These are phyloP conservation scores for Chloroclysta siterata DNA, from an alignment of 2,888 invertebrate genomes.

Conservation along the genomic window DNA sequence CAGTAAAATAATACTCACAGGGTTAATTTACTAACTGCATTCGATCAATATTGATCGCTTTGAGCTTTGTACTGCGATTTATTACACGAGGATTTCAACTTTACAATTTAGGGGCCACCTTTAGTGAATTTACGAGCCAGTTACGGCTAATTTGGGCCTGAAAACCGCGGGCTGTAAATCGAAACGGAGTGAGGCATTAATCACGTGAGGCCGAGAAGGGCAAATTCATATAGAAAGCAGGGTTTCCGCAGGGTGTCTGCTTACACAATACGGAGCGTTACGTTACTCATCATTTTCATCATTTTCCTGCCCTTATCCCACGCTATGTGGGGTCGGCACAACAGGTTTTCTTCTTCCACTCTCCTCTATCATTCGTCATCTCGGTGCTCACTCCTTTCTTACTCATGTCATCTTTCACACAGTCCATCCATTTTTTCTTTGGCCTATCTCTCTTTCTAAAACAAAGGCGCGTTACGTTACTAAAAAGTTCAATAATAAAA, in stretches of 20 bases:
- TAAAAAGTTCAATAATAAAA: too few species aligned
- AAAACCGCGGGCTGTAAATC: constrained; percentile 65
- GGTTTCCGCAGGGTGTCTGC: background rate
- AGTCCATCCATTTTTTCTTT: too few species aligned
- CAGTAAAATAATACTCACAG: constrained; percentile 1
- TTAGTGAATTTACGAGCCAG: constrained; percentile 55
- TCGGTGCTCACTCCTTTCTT: too few species aligned
- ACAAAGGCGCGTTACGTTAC: too few species aligned
- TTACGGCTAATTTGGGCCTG: constrained; percentile 64
- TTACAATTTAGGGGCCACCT: constrained; percentile 47
- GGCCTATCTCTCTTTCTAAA: too few species aligned
- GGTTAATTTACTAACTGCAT: constrained; percentile 17
- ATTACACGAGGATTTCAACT: constrained; percentile 37
- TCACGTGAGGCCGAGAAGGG: constrained; percentile 50
- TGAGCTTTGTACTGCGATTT: constrained; percentile 34
- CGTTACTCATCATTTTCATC: too few species aligned
- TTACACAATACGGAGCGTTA: too few species aligned
- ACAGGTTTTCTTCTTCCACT: too few species aligned
- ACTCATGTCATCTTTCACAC: too few species aligned
- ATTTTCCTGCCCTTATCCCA: too few species aligned
- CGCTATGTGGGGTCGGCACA: too few species aligned
- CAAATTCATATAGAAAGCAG: constrained; percentile 2
- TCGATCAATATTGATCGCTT: constrained; percentile 31
- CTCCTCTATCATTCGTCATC: too few species aligned
- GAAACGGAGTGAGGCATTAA: constrained; percentile 59